Base-by-base conservation (phyloP, 2,888 invertebrate genomes). In the Epistrophe eligans region DNA sequence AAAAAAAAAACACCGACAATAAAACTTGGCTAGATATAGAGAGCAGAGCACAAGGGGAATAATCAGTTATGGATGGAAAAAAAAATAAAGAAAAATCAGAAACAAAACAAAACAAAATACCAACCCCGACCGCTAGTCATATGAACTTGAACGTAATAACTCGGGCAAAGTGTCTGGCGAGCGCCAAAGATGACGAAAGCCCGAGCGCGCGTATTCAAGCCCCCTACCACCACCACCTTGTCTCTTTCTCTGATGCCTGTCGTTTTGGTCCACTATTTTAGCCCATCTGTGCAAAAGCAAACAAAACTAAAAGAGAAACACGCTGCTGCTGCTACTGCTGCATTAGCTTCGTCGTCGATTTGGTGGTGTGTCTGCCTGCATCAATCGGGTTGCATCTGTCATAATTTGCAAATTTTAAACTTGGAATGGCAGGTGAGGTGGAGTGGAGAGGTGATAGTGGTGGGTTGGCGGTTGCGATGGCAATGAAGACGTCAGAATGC, bases 121-220 rank as follows among this genome's bases (percentile, higher is more conserved):
- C 74, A 84, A 76, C 74, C 84, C 79, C 77, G 77, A 80, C 74
- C 79, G 77, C 81, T 57, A 79, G 82, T 85, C 88, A 88, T 83
- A 83, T 89, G 89, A 89, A 89, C 89, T 89, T 89, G 89, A 89
- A 88, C 89, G 88, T 84, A 89, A 89, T 88, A 88, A 88, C 88
- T 84, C 83, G 84, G 80, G 84, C 84, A 88, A 80, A 77, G 70
- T 73, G 84, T 79, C 79, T 83, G 84, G 88, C 88, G 73, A 77
- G 84, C 77, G 88, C 88, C 88, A 88, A 84, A 88, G 88, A 88
- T 88, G 88, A 88, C 84, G 88, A 88, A 88, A 88, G 77, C 76
- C 79, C n/a, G 28, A 83, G 72, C 67, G 82, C 70, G 79, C 71
- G 71, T 40, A 38, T 70, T 76, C 62, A 66, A 67, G 35, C 52